phyloP scores from a whole-genome alignment of 1,140 invertebrate genomes.

The Drosophila auraria region DNA sequence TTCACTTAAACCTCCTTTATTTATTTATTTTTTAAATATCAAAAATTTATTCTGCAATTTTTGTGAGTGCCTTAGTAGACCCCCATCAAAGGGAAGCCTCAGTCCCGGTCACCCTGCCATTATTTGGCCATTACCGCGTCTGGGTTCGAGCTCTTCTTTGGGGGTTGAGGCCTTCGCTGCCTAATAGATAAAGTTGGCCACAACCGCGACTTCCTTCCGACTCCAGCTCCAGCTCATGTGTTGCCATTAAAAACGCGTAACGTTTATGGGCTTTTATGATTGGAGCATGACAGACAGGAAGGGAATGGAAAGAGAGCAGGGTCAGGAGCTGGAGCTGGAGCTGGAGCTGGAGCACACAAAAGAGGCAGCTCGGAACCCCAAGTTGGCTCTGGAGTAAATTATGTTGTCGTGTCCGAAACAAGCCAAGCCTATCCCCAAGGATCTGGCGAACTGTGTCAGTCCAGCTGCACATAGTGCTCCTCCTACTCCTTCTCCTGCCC shows the following conservation, averaged over 20 bases:
- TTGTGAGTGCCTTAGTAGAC: neutral
- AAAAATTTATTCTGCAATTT: too few species aligned
- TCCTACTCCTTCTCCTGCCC: conserved; percentile 1
- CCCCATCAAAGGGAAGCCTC: conserved; percentile 6
- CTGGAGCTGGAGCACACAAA: neutral
- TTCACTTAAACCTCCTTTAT: neutral
- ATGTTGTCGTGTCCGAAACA: conserved; percentile 69
- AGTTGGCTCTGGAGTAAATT: conserved; percentile 54
- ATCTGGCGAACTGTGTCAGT: conserved; percentile 67
- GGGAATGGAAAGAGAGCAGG: conserved; percentile 10
- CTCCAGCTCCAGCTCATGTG: conserved; percentile 25
- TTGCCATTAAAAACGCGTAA: conserved; percentile 78
- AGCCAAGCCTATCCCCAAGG: conserved; percentile 78
- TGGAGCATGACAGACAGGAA: conserved; percentile 52
- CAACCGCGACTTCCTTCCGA: conserved; percentile 28
- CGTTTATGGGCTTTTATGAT: conserved; percentile 74
- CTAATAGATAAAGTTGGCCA: conserved; percentile 51
- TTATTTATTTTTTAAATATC: neutral
- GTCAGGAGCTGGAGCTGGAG: neutral
- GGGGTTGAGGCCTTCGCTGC: conserved; percentile 22
- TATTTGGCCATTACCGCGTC: conserved; percentile 71
- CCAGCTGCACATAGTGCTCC: conserved; percentile 51
- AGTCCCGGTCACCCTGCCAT: conserved; percentile 32
- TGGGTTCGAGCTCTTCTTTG: conserved; percentile 18
- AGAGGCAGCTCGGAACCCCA: conserved; percentile 2